Base-by-base conservation (phyloP, 2,797 vertebrate species). In the Mormyrops attenuatus region DNA sequence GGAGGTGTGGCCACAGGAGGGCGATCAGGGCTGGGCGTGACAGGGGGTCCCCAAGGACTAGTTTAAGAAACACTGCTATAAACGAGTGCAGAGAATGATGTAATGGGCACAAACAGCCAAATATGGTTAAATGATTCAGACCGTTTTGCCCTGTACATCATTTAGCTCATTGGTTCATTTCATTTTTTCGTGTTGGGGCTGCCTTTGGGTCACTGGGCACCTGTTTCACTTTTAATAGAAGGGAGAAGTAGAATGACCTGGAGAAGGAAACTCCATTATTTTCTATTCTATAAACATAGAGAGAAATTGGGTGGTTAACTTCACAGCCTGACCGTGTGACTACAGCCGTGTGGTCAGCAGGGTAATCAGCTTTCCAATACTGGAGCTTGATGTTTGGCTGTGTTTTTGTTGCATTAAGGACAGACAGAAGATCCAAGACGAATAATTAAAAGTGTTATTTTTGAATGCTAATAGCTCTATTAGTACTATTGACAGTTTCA, bases 251-350 rank as follows among this genome's bases (percentile, higher is more conserved):
- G 88, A 44, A 63, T 90, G 92, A 93, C 92, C 92, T 88, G 55
- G 89, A 92, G 91, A 93, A 92, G 93, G 93, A 94, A 93, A 89
- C 88, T 87, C 92, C 91, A 93, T 94, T 95, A 94, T 93, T 92
- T 94, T 92, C 88, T 90, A 91, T 93, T 92, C 92, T 88, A 91
- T 69, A 87, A 41, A 30, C 5, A 92, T 66, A 69, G 92, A 91
- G 90, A 93, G 92, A 91, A 90, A 92, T 93, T 88, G 93, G 93
- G 93, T 91, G 89, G 57, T 93, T 93, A 94, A 93, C 92, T 91
- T 17, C 85, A 91, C 80, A 91, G 91, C 92, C 91, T 93, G 92
- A 90, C 92, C 85, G 38, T 63, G 88, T 3, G 34, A 6, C 50
- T 34, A 63, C 34, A 38, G 44, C 30, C 22, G 34, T 52, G 82